Base-by-base conservation (phyloP, 2,888 invertebrate species). In the Odontocolon sp. region DNA sequence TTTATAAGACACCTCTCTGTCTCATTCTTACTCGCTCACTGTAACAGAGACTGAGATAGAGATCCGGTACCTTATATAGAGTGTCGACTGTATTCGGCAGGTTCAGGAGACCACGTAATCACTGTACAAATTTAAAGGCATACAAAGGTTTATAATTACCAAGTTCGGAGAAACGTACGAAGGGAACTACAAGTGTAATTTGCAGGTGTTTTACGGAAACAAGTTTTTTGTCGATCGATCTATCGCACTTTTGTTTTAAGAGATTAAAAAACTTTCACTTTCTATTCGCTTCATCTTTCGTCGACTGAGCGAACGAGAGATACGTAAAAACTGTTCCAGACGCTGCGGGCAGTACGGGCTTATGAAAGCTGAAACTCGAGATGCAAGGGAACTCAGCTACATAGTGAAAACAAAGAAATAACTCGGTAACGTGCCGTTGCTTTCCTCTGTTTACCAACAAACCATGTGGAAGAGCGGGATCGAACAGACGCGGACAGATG, bases 391-490 rank as follows among this genome's bases (percentile, higher is more conserved):
- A 40, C 4, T 38, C 16, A 26, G 21, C 18, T 21, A 1, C 11
- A 38, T 36, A 36, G 33, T 18, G 47, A n/a, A 23, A 50, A 16
- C 42, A 16, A 16, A 21, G 16, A 14, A 36, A 50, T 50, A n/a
- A 11, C 3, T n/a, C 47, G 26, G 9, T 11, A 11, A 23, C 18
- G 45, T 45, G 42, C 59, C 42, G 8, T 28, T 59, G 59, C 21
- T n/a, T 23, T 31, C 42, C 23, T 47, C 31, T 67, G 69, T 69
- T 69, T 69, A 69, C 59, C 59, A 69, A 69, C 69, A 69, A 69
- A 69, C 59, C 69, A 33, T 38, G 33, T n/a, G 45, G 47, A 36
- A 38, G 54, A 59, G 33, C 6, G 38, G 40, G 40, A 38, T 26
- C 28, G 18, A 23, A 11, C 4, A 23, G 16, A 40, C 16, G 16